Percentiles rank a stretch among this genome's conserved stretches.
Evolutionary conservation across 2,113 vertebrate genomes (phyloP).

Genomic region (Bos indicus): DNA sequence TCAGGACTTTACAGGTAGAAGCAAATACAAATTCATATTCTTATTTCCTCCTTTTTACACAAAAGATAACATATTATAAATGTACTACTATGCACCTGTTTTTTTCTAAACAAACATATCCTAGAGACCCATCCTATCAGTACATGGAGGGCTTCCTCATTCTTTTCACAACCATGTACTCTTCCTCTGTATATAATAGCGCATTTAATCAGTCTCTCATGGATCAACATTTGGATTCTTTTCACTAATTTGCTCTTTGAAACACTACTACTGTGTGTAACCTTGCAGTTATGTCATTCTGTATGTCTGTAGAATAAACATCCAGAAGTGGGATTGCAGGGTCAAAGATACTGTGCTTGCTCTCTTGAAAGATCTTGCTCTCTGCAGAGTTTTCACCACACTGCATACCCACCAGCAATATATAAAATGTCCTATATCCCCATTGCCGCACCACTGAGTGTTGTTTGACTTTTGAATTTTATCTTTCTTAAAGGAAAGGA

Average conservation of each 20-base stretch:
- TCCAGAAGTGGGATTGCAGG: not conserved
- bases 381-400: not conserved
- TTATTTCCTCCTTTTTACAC: not conserved
- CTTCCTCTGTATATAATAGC: not conserved
- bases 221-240: not conserved
- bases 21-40: not conserved
- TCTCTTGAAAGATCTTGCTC: not conserved
- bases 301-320: not conserved
- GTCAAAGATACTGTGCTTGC: not conserved
- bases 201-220: not conserved
- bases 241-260: not conserved
- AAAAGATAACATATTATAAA: not conserved
- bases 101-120: not conserved
- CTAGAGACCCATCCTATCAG: not conserved
- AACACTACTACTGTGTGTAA: not conserved
- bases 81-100: not conserved
- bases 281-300: not conserved
- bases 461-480: not conserved
- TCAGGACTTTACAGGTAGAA: not conserved
- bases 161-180: not conserved
- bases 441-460: not conserved
- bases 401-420: not conserved
- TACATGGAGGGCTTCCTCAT: not conserved
- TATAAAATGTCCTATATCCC: not conserved
- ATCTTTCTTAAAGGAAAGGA: not conserved